A percentile compares a stretch with the other conserved stretches of the same genome.
These are phyloP conservation scores for Danio kyathit DNA, from an alignment of 2,797 vertebrate species.

Conservation along the genomic window DNA sequence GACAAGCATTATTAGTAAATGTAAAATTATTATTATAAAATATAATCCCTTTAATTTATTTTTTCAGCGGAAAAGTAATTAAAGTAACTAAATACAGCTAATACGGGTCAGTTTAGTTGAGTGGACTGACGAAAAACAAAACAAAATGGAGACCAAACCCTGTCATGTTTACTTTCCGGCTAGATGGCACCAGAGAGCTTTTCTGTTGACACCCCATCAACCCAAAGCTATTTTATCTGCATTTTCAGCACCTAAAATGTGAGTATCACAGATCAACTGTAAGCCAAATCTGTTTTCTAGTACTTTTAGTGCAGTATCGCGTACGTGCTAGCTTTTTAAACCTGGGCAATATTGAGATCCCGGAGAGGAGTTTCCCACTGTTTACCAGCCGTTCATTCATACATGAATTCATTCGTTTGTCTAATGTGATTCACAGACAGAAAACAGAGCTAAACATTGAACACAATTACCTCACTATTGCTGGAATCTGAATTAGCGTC, in stretches of 20 bases:
- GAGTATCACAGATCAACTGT: background rate
- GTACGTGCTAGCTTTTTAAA: background rate
- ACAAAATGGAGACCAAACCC: constrained; percentile 12
- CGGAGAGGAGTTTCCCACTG: constrained; percentile 1
- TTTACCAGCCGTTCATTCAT: background rate
- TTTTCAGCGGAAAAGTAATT: no score
- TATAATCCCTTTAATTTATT: no score
- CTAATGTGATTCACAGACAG: background rate
- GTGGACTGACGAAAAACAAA: background rate
- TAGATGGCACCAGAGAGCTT: constrained; percentile 48
- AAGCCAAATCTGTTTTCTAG: background rate
- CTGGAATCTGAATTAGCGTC: constrained; percentile 18
- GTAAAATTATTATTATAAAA: no score
- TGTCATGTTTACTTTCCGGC: background rate
- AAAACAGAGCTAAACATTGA: constrained; percentile 8
- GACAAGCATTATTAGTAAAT: no score
- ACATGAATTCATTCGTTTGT: no score
- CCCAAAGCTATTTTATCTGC: background rate
- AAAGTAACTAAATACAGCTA: no score
- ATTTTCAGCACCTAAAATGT: background rate
- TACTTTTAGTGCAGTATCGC: background rate
- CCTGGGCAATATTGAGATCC: background rate
- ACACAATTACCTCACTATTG: constrained; percentile 5
- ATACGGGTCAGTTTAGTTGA: background rate
- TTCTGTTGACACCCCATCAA: background rate